Evolutionary conservation across 2,888 invertebrate genomes (phyloP), one percentile per base, ranked within the genome.

Genomic region (Artemia sp.): DNA sequence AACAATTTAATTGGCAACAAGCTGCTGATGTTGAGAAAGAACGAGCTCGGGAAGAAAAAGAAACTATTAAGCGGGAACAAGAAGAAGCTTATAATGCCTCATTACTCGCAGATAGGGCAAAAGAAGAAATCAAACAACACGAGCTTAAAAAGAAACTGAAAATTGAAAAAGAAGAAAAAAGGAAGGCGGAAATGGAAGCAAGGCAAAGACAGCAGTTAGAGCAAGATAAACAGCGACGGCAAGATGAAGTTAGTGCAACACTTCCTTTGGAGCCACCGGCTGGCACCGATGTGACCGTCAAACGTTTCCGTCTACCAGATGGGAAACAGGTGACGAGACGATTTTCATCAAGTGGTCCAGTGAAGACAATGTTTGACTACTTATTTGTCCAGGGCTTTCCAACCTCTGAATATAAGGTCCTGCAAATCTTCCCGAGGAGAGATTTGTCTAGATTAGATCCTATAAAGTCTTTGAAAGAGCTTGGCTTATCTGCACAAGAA

Each of bases 71-170:
- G 79, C 83, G 86, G 75, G 94, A 95, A 78, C 95, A 96, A 81
- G 94, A 96, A 81, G 86, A 86, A 78, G 95, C 95, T 0, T 96
- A 92, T 80, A 86, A 91, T 78, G 86, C 85, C 77, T 94, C 94
- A 74, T 82, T 96, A 70, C 88, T 88, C 76, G 88, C 86, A 0
- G 92, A 92, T 79, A 85, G 87, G 86, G 85, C 76, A 74, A 68
- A n/a, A 10, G 14, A 58, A 38, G 38, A 38, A 38, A 38, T 6
- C 38, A 38, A 6, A 38, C 3, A 38, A 4, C 38, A 38, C 38
- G 38, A 38, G 38, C 38, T 38, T 38, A 38, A 38, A 38, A 6
- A 38, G 38, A 38, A 38, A 6, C 38, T 38, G 38, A 38, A 38
- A 38, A 5, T 38, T 38, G 38, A 38, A 38, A 38, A 38, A 38